Evolutionary conservation across 1,140 invertebrate genomes (phyloP).

Genomic region (Drosophila aff.): DNA sequence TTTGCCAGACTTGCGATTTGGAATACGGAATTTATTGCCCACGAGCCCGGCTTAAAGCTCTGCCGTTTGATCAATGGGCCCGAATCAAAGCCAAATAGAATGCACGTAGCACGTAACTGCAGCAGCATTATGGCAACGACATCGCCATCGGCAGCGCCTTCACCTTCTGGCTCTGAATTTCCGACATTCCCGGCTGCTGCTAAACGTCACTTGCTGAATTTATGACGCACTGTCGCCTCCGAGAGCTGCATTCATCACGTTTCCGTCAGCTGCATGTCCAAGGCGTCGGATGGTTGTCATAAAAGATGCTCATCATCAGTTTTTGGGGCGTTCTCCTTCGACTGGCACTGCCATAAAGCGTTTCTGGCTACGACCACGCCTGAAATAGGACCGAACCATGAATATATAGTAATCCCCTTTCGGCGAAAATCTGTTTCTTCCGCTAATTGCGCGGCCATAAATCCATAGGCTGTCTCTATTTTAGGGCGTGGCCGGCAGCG

Average conservation of each 20-base stretch:
- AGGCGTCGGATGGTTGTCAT: constrained; percentile 71
- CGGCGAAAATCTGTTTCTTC: constrained; percentile 41
- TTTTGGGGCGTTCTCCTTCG: constrained; percentile 22
- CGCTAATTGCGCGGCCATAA: constrained; percentile 63
- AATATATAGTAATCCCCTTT: constrained; percentile 30
- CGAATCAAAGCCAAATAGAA: constrained; percentile 52
- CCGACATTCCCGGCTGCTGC: constrained; percentile 17
- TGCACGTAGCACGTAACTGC: constrained; percentile 61
- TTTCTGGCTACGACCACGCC: constrained; percentile 39
- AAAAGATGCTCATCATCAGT: constrained; percentile 76
- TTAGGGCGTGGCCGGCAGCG: constrained; percentile 59
- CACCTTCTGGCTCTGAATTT: constrained; percentile 22
- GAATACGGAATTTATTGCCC: constrained; percentile 31
- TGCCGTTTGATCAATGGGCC: constrained; percentile 25
- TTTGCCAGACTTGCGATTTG: constrained; percentile 24
- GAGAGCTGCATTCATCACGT: constrained; percentile 72
- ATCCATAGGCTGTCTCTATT: constrained; percentile 66
- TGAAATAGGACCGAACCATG: constrained; percentile 32
- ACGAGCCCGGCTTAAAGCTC: constrained; percentile 16
- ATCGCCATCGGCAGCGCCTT: constrained; percentile 31
- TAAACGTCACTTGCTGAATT: constrained; percentile 56
- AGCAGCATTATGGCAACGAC: constrained; percentile 41
- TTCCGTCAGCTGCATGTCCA: constrained; percentile 69
- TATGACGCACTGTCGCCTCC: constrained; percentile 63
- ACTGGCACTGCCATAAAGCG: constrained; percentile 51